These are phyloP conservation scores for Setophaga coronata DNA, from an alignment of 2,113 vertebrate species.

Conservation along the genomic window DNA sequence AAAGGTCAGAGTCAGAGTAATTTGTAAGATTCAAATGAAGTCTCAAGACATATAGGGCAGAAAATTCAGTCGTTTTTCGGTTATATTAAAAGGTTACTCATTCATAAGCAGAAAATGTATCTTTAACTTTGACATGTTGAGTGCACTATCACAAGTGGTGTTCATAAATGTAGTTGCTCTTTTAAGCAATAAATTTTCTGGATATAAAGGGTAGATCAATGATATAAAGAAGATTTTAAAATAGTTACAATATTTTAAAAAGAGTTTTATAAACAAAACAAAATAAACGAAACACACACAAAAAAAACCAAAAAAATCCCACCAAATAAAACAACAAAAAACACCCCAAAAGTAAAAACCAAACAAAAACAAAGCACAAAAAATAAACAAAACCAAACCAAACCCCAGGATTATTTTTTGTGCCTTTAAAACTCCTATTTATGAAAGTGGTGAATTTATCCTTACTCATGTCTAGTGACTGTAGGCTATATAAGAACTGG, in stretches of 20 bases:
- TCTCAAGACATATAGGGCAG: background rate
- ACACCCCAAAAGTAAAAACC: background rate
- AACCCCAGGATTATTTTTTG: fast-evolving
- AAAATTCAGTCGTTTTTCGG: slow-evolving; percentile 22
- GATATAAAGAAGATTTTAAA: background rate
- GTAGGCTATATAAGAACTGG: background rate
- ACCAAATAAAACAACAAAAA: background rate
- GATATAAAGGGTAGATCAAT: background rate
- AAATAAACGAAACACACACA: background rate
- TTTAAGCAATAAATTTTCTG: background rate
- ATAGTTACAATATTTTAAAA: background rate
- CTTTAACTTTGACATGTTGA: background rate
- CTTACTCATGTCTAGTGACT: background rate
- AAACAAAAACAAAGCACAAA: background rate
- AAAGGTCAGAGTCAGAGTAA: slow-evolving; percentile 58
- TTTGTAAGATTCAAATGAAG: slow-evolving; percentile 50
- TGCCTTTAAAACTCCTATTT: background rate
- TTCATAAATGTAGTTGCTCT: background rate
- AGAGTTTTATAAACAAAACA: background rate
- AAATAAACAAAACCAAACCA: background rate
- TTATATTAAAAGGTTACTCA: slow-evolving; percentile 27
- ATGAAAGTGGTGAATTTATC: background rate
- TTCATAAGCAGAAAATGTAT: background rate
- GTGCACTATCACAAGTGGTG: background rate
- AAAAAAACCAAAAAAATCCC: too few species aligned